A percentile compares a stretch with the other conserved stretches of the same genome.
Evolutionary conservation across 2,888 invertebrate genomes (phyloP).

Genomic region (Agonopterix arenella): DNA sequence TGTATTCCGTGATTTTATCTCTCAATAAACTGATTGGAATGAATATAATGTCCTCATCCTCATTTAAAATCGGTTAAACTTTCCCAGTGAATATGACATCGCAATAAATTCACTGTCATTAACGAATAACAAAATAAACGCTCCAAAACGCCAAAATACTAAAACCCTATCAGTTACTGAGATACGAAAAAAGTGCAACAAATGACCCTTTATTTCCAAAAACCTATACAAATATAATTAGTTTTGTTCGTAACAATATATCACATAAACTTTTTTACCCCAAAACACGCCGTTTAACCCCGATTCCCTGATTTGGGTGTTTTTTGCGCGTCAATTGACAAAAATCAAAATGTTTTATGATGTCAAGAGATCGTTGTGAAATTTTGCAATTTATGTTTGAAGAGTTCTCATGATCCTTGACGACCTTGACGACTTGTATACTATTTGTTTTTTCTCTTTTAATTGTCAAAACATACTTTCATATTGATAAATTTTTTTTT

Average conservation of each 20-base stretch:
- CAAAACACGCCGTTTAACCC: constrained; percentile 71
- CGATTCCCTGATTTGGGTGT: constrained; percentile 44
- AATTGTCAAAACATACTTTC: too few species aligned
- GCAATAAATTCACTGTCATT: constrained; percentile 37
- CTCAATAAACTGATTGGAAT: too few species aligned
- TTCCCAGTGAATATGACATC: constrained; percentile 32
- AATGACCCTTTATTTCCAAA: constrained; percentile 43
- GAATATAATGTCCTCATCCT: too few species aligned
- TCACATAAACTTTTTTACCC: constrained; percentile 55
- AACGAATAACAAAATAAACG: constrained; percentile 24
- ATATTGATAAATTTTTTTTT: too few species aligned
- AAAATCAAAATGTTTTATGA: constrained; percentile 51
- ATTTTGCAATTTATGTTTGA: constrained; percentile 32
- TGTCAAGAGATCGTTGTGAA: constrained; percentile 63
- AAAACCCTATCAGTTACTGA: constrained; percentile 42
- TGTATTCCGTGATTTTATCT: too few species aligned
- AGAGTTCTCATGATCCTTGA: constrained; percentile 51
- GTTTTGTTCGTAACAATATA: constrained; percentile 55
- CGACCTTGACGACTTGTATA: background rate
- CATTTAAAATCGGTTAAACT: constrained; percentile 25
- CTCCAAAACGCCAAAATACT: constrained; percentile 38
- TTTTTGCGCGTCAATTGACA: constrained; percentile 50
- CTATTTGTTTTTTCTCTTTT: too few species aligned
- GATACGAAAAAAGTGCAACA: constrained; percentile 22
- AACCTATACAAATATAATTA: constrained; percentile 72